These are phyloP conservation scores for Rhopilema esculentum DNA, from an alignment of 30 jellyfish, hydroid and myxozoan genomes.

Conservation along the genomic window DNA sequence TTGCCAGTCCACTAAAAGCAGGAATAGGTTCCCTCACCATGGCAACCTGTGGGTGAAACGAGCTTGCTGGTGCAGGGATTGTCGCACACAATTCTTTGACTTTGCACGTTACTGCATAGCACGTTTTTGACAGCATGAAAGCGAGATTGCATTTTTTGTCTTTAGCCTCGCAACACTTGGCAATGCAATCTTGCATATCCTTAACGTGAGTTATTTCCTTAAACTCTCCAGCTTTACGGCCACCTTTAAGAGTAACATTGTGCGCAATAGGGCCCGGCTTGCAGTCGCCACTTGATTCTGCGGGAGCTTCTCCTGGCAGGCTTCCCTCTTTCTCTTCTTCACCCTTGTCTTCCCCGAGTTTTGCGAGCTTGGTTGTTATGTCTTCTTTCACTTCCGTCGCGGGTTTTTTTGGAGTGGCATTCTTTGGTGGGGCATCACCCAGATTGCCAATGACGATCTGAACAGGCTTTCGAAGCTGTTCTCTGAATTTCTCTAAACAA, in stretches of 20 bases:
- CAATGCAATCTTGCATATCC: constrained; percentile 81
- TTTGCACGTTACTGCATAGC: constrained; percentile 90
- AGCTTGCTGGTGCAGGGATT: constrained; percentile 92
- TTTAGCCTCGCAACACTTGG: constrained; percentile 84
- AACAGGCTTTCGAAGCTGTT: constrained; percentile 56
- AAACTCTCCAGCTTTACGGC: constrained; percentile 95
- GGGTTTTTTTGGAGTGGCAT: constrained; percentile 26
- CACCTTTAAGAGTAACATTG: constrained; percentile 94
- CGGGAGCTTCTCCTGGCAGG: constrained; percentile 24
- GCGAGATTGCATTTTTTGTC: constrained; percentile 91
- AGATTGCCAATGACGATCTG: constrained; percentile 61
- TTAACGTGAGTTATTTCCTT: constrained; percentile 73
- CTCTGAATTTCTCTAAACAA: constrained; percentile 48
- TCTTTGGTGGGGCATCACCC: constrained; percentile 64
- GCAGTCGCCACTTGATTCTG: constrained; percentile 55
- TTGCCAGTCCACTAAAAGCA: constrained; percentile 4
- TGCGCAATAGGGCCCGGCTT: constrained; percentile 60
- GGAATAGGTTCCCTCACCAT: constrained; percentile 72
- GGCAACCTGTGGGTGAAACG: constrained; percentile 89
- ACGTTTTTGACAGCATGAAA: constrained; percentile 90
- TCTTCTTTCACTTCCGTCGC: constrained; percentile 20
- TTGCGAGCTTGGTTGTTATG: constrained; percentile 46
- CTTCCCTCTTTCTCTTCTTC: constrained; percentile 45
- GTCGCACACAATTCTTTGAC: constrained; percentile 83
- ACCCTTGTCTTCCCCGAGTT: constrained; percentile 28